A percentile compares a stretch with the other conserved stretches of the same genome.
These are phyloP conservation scores for Chalcis sispes DNA, from an alignment of 2,888 invertebrate genomes.

Conservation along the genomic window DNA sequence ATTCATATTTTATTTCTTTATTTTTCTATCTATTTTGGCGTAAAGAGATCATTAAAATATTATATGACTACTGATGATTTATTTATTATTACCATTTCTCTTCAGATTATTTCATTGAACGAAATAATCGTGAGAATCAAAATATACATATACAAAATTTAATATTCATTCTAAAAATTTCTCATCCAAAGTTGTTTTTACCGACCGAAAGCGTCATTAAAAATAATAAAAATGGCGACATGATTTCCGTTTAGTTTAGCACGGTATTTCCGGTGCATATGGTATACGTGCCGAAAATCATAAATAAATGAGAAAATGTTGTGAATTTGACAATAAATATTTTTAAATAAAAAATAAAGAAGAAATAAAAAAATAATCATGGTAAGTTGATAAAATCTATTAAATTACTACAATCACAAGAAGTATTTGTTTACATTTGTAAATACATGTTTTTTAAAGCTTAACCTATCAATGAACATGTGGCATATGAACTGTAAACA, in stretches of 20 bases:
- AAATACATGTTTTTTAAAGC: neutral
- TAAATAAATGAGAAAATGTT: slow-evolving; percentile 21
- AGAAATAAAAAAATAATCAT: slow-evolving; percentile 18
- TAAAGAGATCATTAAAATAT: too few relatives aligned
- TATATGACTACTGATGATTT: too few relatives aligned
- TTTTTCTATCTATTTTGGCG: too few relatives aligned
- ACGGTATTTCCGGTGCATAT: slow-evolving; percentile 41
- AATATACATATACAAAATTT: too few relatives aligned
- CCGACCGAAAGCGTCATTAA: neutral
- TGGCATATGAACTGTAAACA: neutral
- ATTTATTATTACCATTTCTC: too few relatives aligned
- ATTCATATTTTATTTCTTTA: too few relatives aligned
- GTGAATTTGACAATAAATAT: neutral
- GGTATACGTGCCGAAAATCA: slow-evolving; percentile 1
- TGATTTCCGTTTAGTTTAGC: neutral
- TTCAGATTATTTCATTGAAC: too few relatives aligned
- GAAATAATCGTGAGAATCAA: too few relatives aligned
- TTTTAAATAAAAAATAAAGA: slow-evolving; percentile 7
- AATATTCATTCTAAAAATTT: too few relatives aligned
- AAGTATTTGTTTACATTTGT: slow-evolving; percentile 10
- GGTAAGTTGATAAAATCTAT: slow-evolving; percentile 26
- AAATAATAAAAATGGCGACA: neutral
- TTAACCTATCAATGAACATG: slow-evolving; percentile 43
- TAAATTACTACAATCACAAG: neutral
- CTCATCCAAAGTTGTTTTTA: too few relatives aligned